Evolutionary conservation across 2,888 invertebrate genomes (phyloP), one percentile per base, ranked within the genome.

Genomic region (Euplexia lucipara): DNA sequence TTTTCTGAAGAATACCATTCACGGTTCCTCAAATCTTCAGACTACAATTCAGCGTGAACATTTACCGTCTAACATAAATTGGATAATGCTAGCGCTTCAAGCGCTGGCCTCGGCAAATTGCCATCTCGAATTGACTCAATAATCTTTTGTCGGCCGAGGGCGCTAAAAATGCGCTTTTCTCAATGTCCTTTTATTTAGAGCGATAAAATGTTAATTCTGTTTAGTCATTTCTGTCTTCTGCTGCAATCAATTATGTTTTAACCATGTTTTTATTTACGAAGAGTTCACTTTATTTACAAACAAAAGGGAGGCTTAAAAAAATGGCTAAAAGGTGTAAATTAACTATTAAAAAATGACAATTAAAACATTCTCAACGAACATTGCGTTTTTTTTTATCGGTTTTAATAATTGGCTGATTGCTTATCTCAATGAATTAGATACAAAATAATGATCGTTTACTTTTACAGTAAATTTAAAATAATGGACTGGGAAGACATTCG

Each of bases 81-180:
- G 35, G 12, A 45, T 45, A 32, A 62, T 9, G 12, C 12, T 22
- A 1, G 4, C 3, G 34, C 49, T 14, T 8, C 20, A 3, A 44
- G n/a, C 18, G 12, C 51, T 2, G 6, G 14, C 22, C 12, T 6
- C 26, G 42, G 22, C 32, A 60, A 60, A 60, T 63, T 60, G 62
- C 18, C 26, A 39, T 39, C 39, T 26, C 53, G 18, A 41, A 53
- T 53, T 53, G 53, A 26, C 30, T 41, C 53, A 53, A 41, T 53
- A 53, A 53, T 18, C n/a, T 32, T 49, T 49, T 35, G 45, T 32
- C 34, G n/a, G 14, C 32, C 1, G 32, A 4, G 32, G 39, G 52
- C 44, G 42, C 34, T 51, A 63, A 16, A 44, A 61, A 44, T 0
- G 30, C 16, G 35, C 51, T 44, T 32, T 2, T 3, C 10, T 42